These are phyloP conservation scores for Cheumatopsyche charites DNA, from an alignment of 1,140 invertebrate genomes.

Conservation along the genomic window DNA sequence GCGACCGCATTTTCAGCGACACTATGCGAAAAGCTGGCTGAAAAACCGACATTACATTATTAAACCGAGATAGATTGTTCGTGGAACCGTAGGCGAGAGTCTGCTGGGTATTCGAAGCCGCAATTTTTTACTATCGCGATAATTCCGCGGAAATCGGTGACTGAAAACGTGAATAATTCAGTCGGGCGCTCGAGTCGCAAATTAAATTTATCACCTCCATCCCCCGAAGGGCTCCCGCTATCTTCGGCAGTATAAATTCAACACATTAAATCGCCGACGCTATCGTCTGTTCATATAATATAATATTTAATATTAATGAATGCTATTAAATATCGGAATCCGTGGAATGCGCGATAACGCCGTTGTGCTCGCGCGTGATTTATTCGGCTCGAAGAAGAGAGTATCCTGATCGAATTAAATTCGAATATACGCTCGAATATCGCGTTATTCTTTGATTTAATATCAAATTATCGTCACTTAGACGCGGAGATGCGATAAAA, in stretches of 20 bases:
- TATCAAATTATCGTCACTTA: too few species aligned
- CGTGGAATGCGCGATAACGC: slow-evolving; percentile 8
- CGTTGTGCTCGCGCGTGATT: neutral
- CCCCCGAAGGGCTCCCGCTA: neutral
- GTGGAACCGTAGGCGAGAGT: too few species aligned
- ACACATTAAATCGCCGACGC: slow-evolving; percentile 14
- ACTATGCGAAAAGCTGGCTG: too few species aligned
- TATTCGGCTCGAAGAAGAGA: neutral
- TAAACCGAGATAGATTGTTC: too few species aligned
- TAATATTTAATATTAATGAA: slow-evolving; percentile 21
- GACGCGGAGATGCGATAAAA: too few species aligned
- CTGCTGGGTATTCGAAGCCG: too few species aligned
- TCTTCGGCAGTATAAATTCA: slow-evolving; percentile 5
- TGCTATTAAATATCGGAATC: slow-evolving; percentile 4
- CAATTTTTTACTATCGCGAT: too few species aligned
- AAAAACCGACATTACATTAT: too few species aligned
- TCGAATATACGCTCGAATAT: too few species aligned
- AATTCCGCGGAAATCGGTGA: too few species aligned
- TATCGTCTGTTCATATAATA: slow-evolving; percentile 3
- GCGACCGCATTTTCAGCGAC: neutral
- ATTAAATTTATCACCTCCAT: slow-evolving; percentile 14
- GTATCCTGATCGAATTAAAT: too few species aligned
- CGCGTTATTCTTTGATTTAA: too few species aligned
- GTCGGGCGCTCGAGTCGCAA: neutral
- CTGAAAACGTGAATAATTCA: slow-evolving; percentile 15